Evolutionary conservation across 2,113 vertebrate genomes (phyloP), one percentile per base, ranked within the genome.

Genomic region (Tupaia tana): DNA sequence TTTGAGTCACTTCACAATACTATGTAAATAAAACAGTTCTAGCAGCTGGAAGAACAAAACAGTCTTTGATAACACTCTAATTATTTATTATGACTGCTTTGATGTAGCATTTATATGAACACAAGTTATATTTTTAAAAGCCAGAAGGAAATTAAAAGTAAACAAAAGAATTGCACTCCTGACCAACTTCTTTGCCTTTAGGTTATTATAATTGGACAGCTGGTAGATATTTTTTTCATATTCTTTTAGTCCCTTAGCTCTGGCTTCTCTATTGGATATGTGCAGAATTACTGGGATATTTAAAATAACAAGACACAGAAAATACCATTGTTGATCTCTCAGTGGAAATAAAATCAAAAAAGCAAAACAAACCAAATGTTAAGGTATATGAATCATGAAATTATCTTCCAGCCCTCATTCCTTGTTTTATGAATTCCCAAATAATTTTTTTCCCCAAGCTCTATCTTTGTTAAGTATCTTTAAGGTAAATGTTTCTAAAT

Each of bases 51-150:
- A 93, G 96, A 90, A 97, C 61, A 97, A 92, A 97, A 96, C 1
- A 4, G 54, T 34, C 80, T 97, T 67, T 91, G 71, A 96, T 97
- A 98, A 96, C 67, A 96, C 63, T 67, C 54, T 90, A 96, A 84
- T 70, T 96, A 92, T 43, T 98, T 95, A 93, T 93, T 97, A 92
- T 96, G 92, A 93, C 86, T 98, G n/a, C 71, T 71, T 97, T 96
- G 81, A 98, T 95, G 90, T 71, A 96, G 0, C 63, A 97, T 96
- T 97, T 98, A n/a, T 90, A 90, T 86, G 66, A 87, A 97, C 18
- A 90, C 7, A 96, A 96, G 97, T 94, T 97, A 93, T 81, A 77
- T 93, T 97, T 97, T 95, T 77, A 93, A 97, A 96, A 93, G 90
- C 96, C 93, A 97, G 90, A 97, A 97, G 56, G 24, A 91, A 92